Evolutionary conservation across 2,888 invertebrate species (phyloP), one percentile per base, ranked within the genome.

Genomic region (Frankliniella intonsa): DNA sequence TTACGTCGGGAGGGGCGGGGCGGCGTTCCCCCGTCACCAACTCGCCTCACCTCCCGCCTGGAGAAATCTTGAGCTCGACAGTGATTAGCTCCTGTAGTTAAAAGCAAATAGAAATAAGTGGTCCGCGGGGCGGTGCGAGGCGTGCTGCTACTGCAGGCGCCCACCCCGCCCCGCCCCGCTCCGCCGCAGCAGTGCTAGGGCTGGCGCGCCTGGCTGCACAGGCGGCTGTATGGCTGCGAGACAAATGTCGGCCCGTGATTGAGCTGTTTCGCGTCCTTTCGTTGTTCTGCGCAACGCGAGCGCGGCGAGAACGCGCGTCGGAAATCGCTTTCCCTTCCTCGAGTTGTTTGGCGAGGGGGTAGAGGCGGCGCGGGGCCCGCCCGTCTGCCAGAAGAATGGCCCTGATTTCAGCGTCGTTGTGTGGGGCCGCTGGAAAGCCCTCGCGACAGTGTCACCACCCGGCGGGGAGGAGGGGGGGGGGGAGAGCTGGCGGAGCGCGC

Each of bases 241-340:
- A 69, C 69, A 76, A 76, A 76, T 25, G 69, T 76, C 69, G 25
- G 69, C 25, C 69, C 25, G 69, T 76, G 69, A 76, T 76, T 76
- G 69, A 76, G 69, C 69, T 76, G 69, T 76, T 76, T 10, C 69
- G 69, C 69, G 69, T 76, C 69, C 69, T 76, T 25, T 76, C 69
- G 69, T 76, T 76, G 69, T 22, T 76, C 69, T 17, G 62, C 62
- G 62, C 14, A n/a, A 11, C 19, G 14, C 14, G 62, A 17, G 62
- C 62, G 62, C 14, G 62, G 14, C 19, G 62, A 62, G 55, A 38
- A 38, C 38, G 38, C n/a, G 22, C n/a, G 25, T 12, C 69, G 25
- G 69, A 76, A 76, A 76, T 76, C 69, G 69, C 22, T 76, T 25
- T 76, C 25, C 69, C 25, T 25, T 76, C 69, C 55, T 55, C 5